phyloP scores from a whole-genome alignment of 2,888 invertebrate species.

The Melitaea athalia region DNA sequence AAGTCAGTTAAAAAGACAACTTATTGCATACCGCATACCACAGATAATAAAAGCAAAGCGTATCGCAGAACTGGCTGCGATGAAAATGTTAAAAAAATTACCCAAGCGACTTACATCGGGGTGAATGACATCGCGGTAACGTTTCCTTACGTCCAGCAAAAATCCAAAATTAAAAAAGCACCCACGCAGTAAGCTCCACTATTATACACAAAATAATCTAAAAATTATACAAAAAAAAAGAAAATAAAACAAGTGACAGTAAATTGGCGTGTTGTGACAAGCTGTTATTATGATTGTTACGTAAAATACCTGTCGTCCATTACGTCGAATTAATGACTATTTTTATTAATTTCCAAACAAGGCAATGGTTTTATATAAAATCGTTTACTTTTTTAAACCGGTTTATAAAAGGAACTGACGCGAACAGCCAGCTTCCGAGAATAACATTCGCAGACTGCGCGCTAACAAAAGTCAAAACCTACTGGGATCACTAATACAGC shows the following conservation, averaged over 20 bases:
- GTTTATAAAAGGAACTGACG: slow-evolving; percentile 49
- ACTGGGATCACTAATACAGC: slow-evolving; percentile 36
- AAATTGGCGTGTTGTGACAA: slow-evolving; percentile 6
- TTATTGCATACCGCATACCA: not conserved
- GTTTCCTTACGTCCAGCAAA: slow-evolving; percentile 41
- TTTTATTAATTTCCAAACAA: slow-evolving; percentile 27
- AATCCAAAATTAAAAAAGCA: slow-evolving; percentile 49
- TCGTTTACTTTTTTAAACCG: slow-evolving; percentile 53
- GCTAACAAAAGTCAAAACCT: slow-evolving; percentile 25
- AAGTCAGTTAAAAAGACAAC: not conserved
- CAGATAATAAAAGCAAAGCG: slow-evolving; percentile 8
- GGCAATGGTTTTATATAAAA: slow-evolving; percentile 27
- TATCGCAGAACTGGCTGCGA: not conserved
- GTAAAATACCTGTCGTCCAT: slow-evolving; percentile 37
- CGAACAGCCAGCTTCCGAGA: slow-evolving; percentile 64
- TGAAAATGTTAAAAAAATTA: slow-evolving; percentile 12
- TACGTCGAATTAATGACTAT: slow-evolving; percentile 15
- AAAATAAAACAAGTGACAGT: slow-evolving; percentile 20
- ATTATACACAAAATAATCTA: slow-evolving; percentile 64
- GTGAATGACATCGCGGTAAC: slow-evolving; percentile 72
- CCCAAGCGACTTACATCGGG: slow-evolving; percentile 71
- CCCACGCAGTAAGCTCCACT: slow-evolving; percentile 59
- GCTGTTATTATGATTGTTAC: not conserved
- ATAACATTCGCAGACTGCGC: slow-evolving; percentile 67
- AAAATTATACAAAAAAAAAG: slow-evolving; percentile 53